phyloP scores from a whole-genome alignment of 1,140 invertebrate species.

The Macrobrachium nipponense region DNA sequence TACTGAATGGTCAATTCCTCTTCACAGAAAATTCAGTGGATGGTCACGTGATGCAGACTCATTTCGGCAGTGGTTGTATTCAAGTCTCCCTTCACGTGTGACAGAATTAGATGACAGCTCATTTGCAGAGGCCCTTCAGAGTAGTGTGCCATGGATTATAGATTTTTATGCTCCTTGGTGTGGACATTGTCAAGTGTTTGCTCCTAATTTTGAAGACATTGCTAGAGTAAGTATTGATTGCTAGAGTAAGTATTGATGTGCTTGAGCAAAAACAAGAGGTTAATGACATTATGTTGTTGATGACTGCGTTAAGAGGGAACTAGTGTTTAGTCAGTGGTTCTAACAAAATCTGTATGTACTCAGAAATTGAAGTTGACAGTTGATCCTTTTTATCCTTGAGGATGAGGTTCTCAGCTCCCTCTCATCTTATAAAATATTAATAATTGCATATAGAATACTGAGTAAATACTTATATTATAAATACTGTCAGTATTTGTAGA shows the following conservation, averaged over 20 bases:
- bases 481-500: too few species aligned
- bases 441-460: too few species aligned
- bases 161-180: slow-evolving; percentile 85
- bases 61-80: slow-evolving; percentile 74
- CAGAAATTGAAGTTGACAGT: too few species aligned
- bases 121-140: slow-evolving; percentile 69
- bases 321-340: too few species aligned
- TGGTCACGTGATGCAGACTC: slow-evolving; percentile 74
- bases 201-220: slow-evolving; percentile 77
- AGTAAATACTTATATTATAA: too few species aligned
- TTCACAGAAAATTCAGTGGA: slow-evolving; percentile 74
- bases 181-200: slow-evolving; percentile 78
- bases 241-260: slow-evolving; percentile 63
- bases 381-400: too few species aligned
- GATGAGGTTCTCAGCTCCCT: too few species aligned
- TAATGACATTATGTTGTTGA: neutral
- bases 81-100: slow-evolving; percentile 74
- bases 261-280: neutral
- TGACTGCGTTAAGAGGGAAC: too few species aligned
- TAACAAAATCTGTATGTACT: too few species aligned
- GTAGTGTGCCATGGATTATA: slow-evolving; percentile 74
- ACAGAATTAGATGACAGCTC: slow-evolving; percentile 67
- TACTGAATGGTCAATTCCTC: neutral
- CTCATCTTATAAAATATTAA: too few species aligned
- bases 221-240: slow-evolving; percentile 72